Percentiles rank a stretch among this genome's conserved stretches.
Conservation (phyloP, 2,113 vertebrate genomes). For the Willisornis vidua region DNA sequence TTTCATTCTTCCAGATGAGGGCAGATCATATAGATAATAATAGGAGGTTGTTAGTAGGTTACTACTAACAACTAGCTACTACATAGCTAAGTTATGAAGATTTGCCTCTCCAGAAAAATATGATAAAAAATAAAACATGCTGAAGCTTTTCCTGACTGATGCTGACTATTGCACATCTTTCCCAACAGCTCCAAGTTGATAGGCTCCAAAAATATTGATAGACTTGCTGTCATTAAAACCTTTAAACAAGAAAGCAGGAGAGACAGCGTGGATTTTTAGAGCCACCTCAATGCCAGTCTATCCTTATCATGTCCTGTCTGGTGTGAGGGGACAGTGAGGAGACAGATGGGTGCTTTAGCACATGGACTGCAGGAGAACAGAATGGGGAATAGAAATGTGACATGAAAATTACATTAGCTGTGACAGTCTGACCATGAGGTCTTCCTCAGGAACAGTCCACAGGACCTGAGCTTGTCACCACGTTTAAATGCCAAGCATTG, state of each 20-base stretch:
- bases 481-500: neutral
- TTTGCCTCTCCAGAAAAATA: neutral
- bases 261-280: neutral
- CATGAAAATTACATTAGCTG: neutral
- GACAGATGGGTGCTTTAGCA: neutral
- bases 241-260: neutral
- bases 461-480: neutral
- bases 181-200: neutral
- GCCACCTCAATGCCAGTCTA: neutral
- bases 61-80: neutral
- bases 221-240: neutral
- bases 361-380: neutral
- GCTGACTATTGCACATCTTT: neutral
- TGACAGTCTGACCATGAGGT: neutral
- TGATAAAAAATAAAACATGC: neutral
- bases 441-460: neutral
- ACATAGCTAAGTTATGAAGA: neutral
- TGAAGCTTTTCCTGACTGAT: neutral
- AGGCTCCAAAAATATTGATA: neutral
- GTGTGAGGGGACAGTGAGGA: rapidly evolving
- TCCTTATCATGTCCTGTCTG: neutral
- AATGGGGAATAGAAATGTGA: neutral
- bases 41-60: neutral
- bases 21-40: neutral
- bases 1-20: neutral